Base-by-base conservation (phyloP, 2,888 invertebrate species). In the Drosophila sordidapex region DNA sequence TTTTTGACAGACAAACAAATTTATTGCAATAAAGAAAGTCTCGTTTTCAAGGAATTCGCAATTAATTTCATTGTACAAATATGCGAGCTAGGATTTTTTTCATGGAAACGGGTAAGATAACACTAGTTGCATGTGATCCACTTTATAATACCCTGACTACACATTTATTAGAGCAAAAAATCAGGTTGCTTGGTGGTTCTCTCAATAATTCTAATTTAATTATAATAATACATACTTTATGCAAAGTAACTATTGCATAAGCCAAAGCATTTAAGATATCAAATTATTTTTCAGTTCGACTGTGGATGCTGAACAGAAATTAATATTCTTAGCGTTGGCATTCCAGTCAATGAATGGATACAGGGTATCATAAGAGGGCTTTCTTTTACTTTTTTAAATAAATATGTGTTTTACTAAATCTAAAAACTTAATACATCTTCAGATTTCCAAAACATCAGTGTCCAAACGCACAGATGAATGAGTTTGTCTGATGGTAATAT, bases 371-470 rank as follows among this genome's bases (percentile, higher is more conserved):
- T 15, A 62, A 73, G 54, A 40, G 54, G 10, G 49, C 13, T 2
- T 21, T 7, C 6, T 10, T 35, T 21, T 65, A 38, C 1, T n/a
- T 43, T 70, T 46, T 52, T 48, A 52, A 53, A 54, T 60, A 82
- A 79, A 80, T 71, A 80, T 70, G 67, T 58, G 49, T n/a, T n/a
- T n/a, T n/a, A 82, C 75, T 75, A 80, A 80, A 82, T 74, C 75
- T 73, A 82, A 82, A 82, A 77, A 81, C 57, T 66, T 78, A 25
- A 1, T 35, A 18, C 18, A 13, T 46, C 53, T 77, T 58, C 58
- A 64, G 27, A 71, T 49, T 49, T 36, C 38, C 60, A 61, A 57
- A 62, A 64, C 70, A 67, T 77, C 67, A 77, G 36, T 63, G 40
- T 40, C 57, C 21, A 18, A 29, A 36, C 6, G n/a, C 4, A 18